Conservation (phyloP, 2,113 vertebrate species). For the Cathartes aura region DNA sequence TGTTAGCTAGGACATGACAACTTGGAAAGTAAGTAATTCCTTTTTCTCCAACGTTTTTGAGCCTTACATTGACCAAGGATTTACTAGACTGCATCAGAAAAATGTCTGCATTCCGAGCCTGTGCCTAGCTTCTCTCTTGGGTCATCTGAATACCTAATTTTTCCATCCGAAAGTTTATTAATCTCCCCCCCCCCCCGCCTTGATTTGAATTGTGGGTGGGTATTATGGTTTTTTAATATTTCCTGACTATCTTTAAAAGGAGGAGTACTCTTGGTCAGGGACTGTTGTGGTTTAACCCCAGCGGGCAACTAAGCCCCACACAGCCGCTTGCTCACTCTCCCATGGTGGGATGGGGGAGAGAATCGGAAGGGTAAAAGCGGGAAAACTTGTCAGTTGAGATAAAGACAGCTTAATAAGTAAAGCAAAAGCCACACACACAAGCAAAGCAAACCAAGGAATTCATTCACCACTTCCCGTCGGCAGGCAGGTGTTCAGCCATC, state of each 20-base stretch:
- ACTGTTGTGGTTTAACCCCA: too few species aligned
- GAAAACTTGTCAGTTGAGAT: too few species aligned
- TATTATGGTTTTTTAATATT: background rate
- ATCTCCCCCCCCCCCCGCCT: too few species aligned
- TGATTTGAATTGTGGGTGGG: background rate
- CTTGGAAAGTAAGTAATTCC: background rate
- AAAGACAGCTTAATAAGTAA: too few species aligned
- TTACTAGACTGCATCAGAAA: background rate
- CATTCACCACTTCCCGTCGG: too few species aligned
- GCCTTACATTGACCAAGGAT: background rate
- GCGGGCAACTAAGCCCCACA: too few species aligned
- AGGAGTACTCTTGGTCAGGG: background rate
- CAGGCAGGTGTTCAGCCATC: too few species aligned
- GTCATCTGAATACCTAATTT: background rate
- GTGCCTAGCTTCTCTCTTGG: background rate
- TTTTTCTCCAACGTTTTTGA: background rate
- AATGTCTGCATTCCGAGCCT: background rate
- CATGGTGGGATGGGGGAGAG: too few species aligned
- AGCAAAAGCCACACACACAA: too few species aligned
- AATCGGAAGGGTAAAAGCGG: too few species aligned
- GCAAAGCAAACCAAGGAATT: too few species aligned
- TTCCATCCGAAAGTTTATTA: background rate
- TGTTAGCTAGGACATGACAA: background rate
- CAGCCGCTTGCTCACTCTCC: too few species aligned
- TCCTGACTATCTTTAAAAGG: background rate